Evolutionary conservation across 2,797 vertebrate genomes (phyloP), one percentile per base, ranked within the genome.

Genomic region (Poeciliopsis gracilis): DNA sequence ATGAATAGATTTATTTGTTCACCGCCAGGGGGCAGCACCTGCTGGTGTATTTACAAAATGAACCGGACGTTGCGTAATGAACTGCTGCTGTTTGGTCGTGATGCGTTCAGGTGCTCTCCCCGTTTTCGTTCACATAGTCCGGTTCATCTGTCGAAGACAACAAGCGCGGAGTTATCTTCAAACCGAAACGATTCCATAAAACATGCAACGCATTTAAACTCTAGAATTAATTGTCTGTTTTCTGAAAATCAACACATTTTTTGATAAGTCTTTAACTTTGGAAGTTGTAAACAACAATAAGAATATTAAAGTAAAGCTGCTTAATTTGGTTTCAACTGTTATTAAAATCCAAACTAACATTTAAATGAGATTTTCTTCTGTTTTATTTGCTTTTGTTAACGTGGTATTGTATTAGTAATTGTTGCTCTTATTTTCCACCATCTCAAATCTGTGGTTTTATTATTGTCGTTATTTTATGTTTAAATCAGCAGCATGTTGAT

Each of bases 81-180:
- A 25, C 4, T 4, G 36, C 18, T 23, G 33, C 61, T 30, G 28
- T 33, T 6, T 7, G 57, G 43, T 18, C 25, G 15, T 41, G 71
- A 4, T 63, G 46, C n/a, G 5, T 51, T 88, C 85, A 77, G 61
- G 41, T 47, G 36, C 59, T 33, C 0, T 73, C 23, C 0, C 13
- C 9, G 0, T 23, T 23, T 63, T 79, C 79, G 69, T 93, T 93
- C 59, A 79, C 92, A 38, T 93, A 93, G 75, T 93, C 92, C 0
- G 84, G 84, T 5, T 91, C 90, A 1, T 74, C 88, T 84, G 75
- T 16, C 0, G 16, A 5, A 1, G 55, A 57, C 30, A 73, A 9
- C 59, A 47, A 45, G 66, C 30, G 47, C n/a, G 30, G 8, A 3
- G 1, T 4, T 36, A 10, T 38, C 9, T 38, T 5, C 28, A 59